A percentile compares a stretch with the other conserved stretches of the same genome.
These are phyloP conservation scores for Rhynchopsitta pachyrhyncha DNA, from an alignment of 2,113 vertebrate species.

Conservation along the genomic window DNA sequence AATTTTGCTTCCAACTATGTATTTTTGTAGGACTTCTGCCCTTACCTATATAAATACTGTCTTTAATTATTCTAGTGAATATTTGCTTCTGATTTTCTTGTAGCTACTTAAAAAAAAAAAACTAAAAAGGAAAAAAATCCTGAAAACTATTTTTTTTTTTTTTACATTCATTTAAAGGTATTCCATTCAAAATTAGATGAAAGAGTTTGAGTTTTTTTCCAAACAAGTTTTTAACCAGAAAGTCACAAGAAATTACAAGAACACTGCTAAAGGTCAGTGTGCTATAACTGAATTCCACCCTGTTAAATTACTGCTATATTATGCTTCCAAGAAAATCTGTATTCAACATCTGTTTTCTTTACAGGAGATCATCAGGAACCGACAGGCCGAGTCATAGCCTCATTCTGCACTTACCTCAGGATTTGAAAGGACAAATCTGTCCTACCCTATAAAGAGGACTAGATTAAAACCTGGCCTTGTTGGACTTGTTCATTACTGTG, in stretches of 20 bases:
- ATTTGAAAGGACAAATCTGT: conserved; percentile 44
- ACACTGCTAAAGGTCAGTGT: conserved; percentile 31
- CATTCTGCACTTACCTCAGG: conserved; percentile 31
- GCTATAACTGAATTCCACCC: conserved; percentile 35
- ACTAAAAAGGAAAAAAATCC: background rate
- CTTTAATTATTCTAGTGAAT: background rate
- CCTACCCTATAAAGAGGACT: background rate
- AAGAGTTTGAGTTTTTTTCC: background rate
- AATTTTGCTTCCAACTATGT: background rate
- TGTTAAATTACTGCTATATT: conserved; percentile 45
- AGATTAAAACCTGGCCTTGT: conserved; percentile 10
- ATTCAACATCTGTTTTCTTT: conserved; percentile 52
- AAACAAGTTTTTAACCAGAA: conserved; percentile 25
- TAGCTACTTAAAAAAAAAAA: background rate
- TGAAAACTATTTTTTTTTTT: background rate
- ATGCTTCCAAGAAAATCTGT: conserved; percentile 46
- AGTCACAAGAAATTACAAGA: background rate
- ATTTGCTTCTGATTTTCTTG: background rate
- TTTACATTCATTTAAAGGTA: background rate
- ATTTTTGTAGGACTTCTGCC: background rate
- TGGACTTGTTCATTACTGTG: background rate
- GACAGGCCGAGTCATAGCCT: background rate
- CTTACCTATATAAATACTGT: background rate
- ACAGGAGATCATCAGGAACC: conserved; percentile 8
- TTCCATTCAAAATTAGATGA: background rate